phyloP scores from a whole-genome alignment of 2,113 vertebrate species.

The Prolemur simus region DNA sequence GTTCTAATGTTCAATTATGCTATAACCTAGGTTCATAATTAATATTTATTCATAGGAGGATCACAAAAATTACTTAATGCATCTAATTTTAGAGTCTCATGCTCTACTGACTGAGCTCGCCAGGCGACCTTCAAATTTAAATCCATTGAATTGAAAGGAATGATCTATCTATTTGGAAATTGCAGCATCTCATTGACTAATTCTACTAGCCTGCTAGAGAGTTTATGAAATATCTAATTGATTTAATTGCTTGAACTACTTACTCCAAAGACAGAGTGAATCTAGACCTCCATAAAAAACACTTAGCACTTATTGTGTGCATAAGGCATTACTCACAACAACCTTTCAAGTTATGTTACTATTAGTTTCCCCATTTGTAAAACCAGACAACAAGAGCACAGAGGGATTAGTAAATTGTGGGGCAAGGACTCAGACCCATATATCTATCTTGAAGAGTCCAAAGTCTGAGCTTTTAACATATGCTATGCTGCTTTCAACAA shows the following conservation, averaged over 20 bases:
- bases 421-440: not conserved
- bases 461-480: not conserved
- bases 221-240: not conserved
- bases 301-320: not conserved
- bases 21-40: not conserved
- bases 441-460: not conserved
- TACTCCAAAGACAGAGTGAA: not conserved
- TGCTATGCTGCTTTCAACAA: not conserved
- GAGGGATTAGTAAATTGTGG: not conserved
- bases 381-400: not conserved
- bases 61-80: not conserved
- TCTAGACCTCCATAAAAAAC: not conserved
- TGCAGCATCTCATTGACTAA: not conserved
- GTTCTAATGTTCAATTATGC: not conserved
- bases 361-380: not conserved
- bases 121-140: not conserved
- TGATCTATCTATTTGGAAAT: not conserved
- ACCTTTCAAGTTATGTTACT: not conserved
- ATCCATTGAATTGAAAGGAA: not conserved
- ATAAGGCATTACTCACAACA: not conserved
- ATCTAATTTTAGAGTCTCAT: not conserved
- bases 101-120: no score
- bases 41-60: conserved; percentile 14
- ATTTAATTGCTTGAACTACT: not conserved
- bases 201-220: not conserved